phyloP scores from a whole-genome alignment of 2,888 invertebrate species.

The Uropetala carovei region DNA sequence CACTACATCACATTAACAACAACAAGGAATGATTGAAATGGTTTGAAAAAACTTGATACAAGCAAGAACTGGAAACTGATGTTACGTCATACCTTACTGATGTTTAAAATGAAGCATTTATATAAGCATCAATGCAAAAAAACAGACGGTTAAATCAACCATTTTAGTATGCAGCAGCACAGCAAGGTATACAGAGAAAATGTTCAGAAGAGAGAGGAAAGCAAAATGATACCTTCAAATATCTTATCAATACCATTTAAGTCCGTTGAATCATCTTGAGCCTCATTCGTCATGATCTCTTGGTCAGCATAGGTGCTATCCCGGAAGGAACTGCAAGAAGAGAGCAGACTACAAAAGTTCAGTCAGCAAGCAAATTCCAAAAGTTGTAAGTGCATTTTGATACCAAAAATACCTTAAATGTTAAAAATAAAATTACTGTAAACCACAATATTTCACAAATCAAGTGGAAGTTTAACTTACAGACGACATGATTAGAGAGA shows the following conservation, averaged over 20 bases:
- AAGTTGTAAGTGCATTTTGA: constrained; percentile 52
- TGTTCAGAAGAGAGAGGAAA: constrained; percentile 60
- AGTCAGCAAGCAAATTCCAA: constrained; percentile 54
- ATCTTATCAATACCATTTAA: constrained; percentile 78
- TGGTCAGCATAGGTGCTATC: constrained; percentile 86
- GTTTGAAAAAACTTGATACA: constrained; percentile 62
- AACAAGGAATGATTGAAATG: constrained; percentile 67
- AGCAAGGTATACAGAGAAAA: constrained; percentile 60
- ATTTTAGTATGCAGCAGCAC: constrained; percentile 61
- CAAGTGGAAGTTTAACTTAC: no score
- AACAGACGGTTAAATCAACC: constrained; percentile 9
- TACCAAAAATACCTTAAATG: constrained; percentile 49
- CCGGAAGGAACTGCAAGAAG: constrained; percentile 90
- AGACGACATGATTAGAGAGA: no score
- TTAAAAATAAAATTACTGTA: constrained; percentile 72
- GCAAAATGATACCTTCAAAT: constrained; percentile 76
- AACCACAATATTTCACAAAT: background rate
- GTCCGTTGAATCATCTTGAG: constrained; percentile 78
- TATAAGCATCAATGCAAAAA: constrained; percentile 45
- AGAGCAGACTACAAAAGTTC: constrained; percentile 79
- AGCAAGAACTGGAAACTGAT: constrained; percentile 51
- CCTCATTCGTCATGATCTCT: constrained; percentile 77
- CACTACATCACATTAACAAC: constrained; percentile 66
- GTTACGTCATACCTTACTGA: constrained; percentile 58
- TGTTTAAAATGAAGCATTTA: constrained; percentile 22